Conservation (phyloP, 2,113 vertebrate species). For the Vombatus ursinus region DNA sequence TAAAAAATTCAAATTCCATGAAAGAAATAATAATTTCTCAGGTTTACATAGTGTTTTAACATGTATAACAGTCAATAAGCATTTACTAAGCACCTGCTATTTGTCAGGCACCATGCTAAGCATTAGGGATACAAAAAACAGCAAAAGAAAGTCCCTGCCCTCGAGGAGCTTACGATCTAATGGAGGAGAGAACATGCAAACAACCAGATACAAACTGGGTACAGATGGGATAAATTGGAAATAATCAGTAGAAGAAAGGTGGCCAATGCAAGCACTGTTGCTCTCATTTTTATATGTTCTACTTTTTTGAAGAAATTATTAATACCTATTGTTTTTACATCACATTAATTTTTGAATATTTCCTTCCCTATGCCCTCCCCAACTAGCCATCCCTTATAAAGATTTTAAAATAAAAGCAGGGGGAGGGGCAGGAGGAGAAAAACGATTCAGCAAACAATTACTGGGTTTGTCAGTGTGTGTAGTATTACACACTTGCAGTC, state of each 20-base stretch:
- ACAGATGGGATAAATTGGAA: background rate
- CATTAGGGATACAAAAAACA: background rate
- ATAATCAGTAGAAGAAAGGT: too few relatives aligned
- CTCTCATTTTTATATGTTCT: too few relatives aligned
- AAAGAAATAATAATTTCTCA: slow-evolving; percentile 1
- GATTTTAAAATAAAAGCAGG: too few relatives aligned
- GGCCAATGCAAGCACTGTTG: too few relatives aligned
- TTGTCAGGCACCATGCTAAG: background rate
- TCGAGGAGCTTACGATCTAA: background rate
- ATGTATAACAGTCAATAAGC: background rate
- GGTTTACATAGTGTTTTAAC: background rate
- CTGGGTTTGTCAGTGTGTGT: background rate
- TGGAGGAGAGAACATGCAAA: background rate
- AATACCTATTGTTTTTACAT: too few relatives aligned
- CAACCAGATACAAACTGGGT: background rate
- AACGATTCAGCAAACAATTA: background rate
- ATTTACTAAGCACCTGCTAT: background rate
- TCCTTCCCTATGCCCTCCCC: too few relatives aligned
- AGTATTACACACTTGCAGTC: background rate
- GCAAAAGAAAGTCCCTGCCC: background rate
- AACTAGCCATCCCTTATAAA: too few relatives aligned
- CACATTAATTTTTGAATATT: too few relatives aligned
- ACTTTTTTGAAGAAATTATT: too few relatives aligned
- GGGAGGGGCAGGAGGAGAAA: too few relatives aligned
- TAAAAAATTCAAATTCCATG: background rate